Conservation (phyloP, 1,140 invertebrate species). For the Pseudobourletiella spinata region DNA sequence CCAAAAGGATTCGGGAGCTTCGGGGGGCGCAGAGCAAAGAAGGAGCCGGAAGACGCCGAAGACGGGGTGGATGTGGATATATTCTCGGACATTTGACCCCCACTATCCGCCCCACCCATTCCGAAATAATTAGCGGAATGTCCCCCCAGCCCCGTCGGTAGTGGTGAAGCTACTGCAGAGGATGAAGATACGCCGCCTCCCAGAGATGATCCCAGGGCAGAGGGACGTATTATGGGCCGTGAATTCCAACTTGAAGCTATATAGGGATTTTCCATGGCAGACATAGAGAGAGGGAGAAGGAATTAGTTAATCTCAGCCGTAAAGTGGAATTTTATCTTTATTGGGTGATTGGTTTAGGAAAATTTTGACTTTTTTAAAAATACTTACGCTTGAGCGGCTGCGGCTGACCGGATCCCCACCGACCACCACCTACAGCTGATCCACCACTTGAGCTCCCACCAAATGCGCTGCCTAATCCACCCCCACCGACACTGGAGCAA, state of each 20-base stretch:
- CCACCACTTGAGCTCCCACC: background rate
- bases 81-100: background rate
- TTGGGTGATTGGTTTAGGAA: no score
- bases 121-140: constrained; percentile 4
- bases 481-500: background rate
- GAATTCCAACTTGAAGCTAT: background rate
- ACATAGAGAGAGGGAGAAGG: background rate
- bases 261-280: background rate
- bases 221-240: constrained; percentile 11
- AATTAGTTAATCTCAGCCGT: no score
- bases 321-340: no score
- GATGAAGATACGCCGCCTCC: background rate
- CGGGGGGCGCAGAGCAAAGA: constrained; percentile 2
- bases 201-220: constrained; percentile 1
- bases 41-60: background rate
- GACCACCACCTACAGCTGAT: background rate
- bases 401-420: background rate
- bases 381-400: background rate
- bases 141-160: background rate
- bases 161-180: background rate
- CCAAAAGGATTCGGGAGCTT: constrained; percentile 2
- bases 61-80: background rate
- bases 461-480: no score
- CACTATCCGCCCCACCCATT: background rate
- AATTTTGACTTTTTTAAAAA: background rate